Conservation (phyloP, 2,113 vertebrate species). For the Puffinus mauretanicus region DNA sequence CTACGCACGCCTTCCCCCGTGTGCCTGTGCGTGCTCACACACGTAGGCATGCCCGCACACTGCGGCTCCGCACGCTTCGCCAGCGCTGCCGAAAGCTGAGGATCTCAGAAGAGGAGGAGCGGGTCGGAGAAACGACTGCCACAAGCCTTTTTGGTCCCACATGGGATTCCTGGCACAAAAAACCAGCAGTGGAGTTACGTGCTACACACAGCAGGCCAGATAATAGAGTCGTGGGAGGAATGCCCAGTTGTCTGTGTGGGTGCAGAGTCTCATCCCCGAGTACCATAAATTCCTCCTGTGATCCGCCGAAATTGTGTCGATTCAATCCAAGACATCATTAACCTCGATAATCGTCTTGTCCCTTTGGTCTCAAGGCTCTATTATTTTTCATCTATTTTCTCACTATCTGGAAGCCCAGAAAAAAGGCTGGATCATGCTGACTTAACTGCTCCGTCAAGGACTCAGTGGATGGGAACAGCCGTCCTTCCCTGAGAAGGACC, state of each 20-base stretch:
- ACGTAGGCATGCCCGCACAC: rapidly evolving
- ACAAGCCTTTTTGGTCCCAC: background rate
- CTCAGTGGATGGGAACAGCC: background rate
- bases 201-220: background rate
- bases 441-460: conserved; percentile 21
- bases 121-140: background rate
- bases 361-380: background rate
- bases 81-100: background rate
- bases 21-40: rapidly evolving
- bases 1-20: rapidly evolving
- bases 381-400: background rate
- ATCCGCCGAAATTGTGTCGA: background rate
- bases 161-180: background rate
- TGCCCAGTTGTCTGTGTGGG: conserved; percentile 20
- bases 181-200: background rate
- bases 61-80: rapidly evolving
- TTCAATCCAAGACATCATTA: background rate
- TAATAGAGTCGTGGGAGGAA: background rate
- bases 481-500: conserved; percentile 42
- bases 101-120: background rate
- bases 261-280: background rate
- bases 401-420: background rate
- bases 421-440: background rate
- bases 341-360: background rate
- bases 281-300: conserved; percentile 34